Base-by-base conservation (phyloP, 2,888 invertebrate genomes). In the Ectobius pallidus region DNA sequence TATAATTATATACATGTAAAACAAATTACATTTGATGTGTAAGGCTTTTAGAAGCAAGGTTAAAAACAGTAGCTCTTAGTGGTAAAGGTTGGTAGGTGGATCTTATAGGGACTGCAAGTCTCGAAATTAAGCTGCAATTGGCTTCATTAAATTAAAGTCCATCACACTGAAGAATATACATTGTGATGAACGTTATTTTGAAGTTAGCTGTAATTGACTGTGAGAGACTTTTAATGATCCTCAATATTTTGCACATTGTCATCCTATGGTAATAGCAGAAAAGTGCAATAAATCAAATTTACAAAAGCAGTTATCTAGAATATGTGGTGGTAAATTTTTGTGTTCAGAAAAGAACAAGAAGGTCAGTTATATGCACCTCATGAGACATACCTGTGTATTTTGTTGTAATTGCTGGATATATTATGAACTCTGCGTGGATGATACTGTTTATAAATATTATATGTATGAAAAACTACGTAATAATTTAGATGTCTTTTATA, bases 401-500 rank as follows among this genome's bases (percentile, higher is more conserved):
- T 9, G 7, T 58, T 58, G 22, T 58, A 58, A 22, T 27, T 11
- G 3, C 25, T 20, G 16, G 1, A n/a, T n/a, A n/a, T n/a, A n/a
- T n/a, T n/a, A 58, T 58, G 16, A 22, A 18, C 16, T 20, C 22
- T 18, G n/a, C 14, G 9, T 46, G 46, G 16, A 16, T n/a, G n/a
- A n/a, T 49, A 20, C 3, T 9, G 16, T 32, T 52, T 58, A 58
- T 58, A 32, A 58, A 58, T 25, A 30, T 30, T 58, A 9, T 39
- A 9, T 52, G 11, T 25, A 52, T 52, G 9, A 1, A 25, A 52
- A 52, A 9, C 32, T 30, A 30, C 1, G n/a, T 30, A n/a, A 58
- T 30, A 58, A 58, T n/a, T n/a, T 58, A 0, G 30, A 58, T 55
- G 55, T 58, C 58, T 65, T 65, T 65, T 65, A 27, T 65, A 65